Evolutionary conservation across 2,113 vertebrate species (phyloP).

Genomic region (Empidonax alnorum): DNA sequence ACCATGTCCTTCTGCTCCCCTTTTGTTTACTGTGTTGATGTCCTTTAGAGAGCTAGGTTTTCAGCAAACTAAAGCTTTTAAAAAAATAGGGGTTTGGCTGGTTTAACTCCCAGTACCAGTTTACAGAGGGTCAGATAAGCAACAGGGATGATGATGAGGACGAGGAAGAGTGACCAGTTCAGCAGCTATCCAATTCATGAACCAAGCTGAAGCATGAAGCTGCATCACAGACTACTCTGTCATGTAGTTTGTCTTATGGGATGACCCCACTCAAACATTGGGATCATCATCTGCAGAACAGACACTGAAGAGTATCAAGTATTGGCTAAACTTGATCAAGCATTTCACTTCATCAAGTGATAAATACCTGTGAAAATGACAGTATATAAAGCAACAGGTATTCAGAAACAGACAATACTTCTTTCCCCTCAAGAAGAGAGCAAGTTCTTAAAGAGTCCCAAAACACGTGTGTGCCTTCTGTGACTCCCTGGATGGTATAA

Average conservation of each 20-base stretch:
- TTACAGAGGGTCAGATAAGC: not conserved
- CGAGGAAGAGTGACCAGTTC: not conserved
- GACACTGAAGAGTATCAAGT: not conserved
- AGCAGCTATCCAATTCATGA: not conserved
- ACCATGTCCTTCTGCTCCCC: not conserved
- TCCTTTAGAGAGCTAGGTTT: not conserved
- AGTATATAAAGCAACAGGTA: not conserved
- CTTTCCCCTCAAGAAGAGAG: no score
- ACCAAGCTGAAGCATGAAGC: not conserved
- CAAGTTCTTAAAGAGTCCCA: not conserved
- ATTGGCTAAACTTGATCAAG: not conserved
- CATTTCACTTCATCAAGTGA: not conserved
- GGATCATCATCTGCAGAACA: not conserved
- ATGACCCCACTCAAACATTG: fast-evolving
- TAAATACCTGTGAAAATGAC: not conserved
- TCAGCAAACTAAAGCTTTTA: not conserved
- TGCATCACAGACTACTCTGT: not conserved
- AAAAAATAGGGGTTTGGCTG: not conserved
- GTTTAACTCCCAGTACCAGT: not conserved
- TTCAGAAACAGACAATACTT: not conserved
- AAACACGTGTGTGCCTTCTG: fast-evolving
- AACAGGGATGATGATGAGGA: not conserved
- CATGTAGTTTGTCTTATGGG: not conserved
- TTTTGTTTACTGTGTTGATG: not conserved
- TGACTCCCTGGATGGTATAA: fast-evolving